Base-by-base conservation (phyloP, 2,113 vertebrate genomes). In the Butorides virescens region DNA sequence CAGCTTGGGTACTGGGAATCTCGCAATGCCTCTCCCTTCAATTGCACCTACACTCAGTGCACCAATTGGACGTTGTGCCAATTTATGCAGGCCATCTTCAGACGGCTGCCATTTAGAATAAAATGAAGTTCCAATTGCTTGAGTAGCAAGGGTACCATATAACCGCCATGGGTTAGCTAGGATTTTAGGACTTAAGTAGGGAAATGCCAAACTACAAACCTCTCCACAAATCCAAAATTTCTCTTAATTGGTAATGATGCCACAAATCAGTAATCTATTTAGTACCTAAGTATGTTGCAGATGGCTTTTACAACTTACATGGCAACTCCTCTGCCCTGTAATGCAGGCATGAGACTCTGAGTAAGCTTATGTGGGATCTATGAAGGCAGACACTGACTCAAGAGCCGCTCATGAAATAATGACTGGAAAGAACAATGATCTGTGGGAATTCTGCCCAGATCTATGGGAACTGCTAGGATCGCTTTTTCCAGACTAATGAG, bases 341-440 rank as follows among this genome's bases (percentile, higher is more conserved):
- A 50, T 8, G 19, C 20, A 82, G n/a, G 8, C 37, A 50, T 44
- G 42, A 62, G 23, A 62, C 42, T 39, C 26, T 87, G 42, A 53
- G 44, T 22, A 76, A 93, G 19, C 32, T 76, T 58, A 44, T 72
- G 23, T 83, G 78, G 36, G 37, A 68, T 90, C 74, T 80, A 80
- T 59, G 88, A 84, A 86, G 63, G 55, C 47, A 80, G 63, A 55
- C n/a, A 66, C 36, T 90, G 71, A 39, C 21, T 73, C 53, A 83
- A 86, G 72, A 86, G 36, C 19, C 63, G 30, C 15, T 92, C 86
- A 36, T 59, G n/a, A 84, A 93, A 90, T 77, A 80, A 74, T 84
- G 82, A 80, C 59, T 90, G 93, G 72, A 93, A 95, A 95, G 75
- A 93, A 90, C 50, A 80, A 83, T 90, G 71, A 74, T 86, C 37